Evolutionary conservation across 2,113 vertebrate species (phyloP).

Genomic region (Oryzias curvinotus): DNA sequence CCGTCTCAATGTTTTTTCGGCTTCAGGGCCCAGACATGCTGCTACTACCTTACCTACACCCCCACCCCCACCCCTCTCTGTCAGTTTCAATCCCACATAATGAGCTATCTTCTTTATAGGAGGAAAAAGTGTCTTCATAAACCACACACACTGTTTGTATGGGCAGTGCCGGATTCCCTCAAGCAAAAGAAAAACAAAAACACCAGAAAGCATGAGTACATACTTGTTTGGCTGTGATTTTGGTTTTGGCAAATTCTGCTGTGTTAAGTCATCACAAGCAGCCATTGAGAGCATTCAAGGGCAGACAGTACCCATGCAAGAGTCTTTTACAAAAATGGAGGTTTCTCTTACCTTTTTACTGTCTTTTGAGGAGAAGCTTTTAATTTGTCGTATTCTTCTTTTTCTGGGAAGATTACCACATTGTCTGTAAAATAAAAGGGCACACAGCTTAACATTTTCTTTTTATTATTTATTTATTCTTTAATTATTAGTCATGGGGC

Average conservation of each 20-base stretch:
- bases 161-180: background rate
- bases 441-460: too few relatives aligned
- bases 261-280: conserved; percentile 38
- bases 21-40: conserved; percentile 54
- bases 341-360: conserved; percentile 85
- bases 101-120: conserved; percentile 43
- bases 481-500: too few relatives aligned
- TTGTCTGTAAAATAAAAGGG: conserved; percentile 76
- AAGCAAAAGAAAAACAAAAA: background rate
- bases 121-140: conserved; percentile 43
- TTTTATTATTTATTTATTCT: too few relatives aligned
- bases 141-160: conserved; percentile 5
- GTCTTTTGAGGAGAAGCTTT: conserved; percentile 87
- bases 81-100: conserved; percentile 61
- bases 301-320: background rate
- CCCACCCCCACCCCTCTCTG: conserved; percentile 15
- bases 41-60: conserved; percentile 12
- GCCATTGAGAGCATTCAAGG: conserved; percentile 1
- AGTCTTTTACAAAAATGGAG: background rate
- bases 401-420: conserved; percentile 93
- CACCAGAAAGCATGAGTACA: conserved; percentile 36
- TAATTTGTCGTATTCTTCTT: conserved; percentile 95
- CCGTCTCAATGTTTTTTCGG: conserved; percentile 17
- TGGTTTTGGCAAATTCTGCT: conserved; percentile 48
- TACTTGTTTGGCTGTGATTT: conserved; percentile 66